Evolutionary conservation across 2,113 vertebrate species (phyloP).

Genomic region (Dromaius novaehollandiae): DNA sequence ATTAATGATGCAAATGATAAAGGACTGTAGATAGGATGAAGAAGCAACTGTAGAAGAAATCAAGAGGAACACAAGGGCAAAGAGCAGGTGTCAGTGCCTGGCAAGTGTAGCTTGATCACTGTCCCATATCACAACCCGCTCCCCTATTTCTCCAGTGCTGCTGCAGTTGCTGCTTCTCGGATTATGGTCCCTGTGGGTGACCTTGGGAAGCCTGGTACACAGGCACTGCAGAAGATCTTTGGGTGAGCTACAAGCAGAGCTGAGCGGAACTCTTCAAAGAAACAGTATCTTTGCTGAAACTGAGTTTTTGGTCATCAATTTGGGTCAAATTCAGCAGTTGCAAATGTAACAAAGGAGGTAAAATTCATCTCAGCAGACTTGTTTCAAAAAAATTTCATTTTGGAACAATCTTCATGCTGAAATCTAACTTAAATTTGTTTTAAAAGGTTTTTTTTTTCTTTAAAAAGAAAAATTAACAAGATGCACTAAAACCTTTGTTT

Average conservation of each 20-base stretch:
- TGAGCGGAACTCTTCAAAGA: not conserved
- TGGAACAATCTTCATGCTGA: not conserved
- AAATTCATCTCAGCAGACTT: not conserved
- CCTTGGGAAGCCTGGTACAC: not conserved
- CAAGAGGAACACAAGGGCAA: not conserved
- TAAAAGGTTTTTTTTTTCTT: not conserved
- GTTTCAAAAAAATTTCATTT: not conserved
- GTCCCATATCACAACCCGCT: not conserved
- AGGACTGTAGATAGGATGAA: not conserved
- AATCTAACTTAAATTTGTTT: not conserved
- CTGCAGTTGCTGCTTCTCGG: not conserved
- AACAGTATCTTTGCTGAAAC: not conserved
- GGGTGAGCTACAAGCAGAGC: not conserved
- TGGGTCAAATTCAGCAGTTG: not conserved
- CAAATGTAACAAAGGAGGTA: not conserved
- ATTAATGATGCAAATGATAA: not conserved
- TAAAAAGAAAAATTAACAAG: not conserved
- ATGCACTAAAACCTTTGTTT: not conserved
- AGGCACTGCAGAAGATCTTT: not conserved
- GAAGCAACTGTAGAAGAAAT: not conserved
- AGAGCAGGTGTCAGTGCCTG: not conserved
- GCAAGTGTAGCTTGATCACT: not conserved
- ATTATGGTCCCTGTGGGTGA: too few relatives aligned
- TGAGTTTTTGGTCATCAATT: not conserved
- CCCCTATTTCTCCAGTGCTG: not conserved